phyloP scores from a whole-genome alignment of 1,140 invertebrate genomes.

The Gyrodactylus bullatarudis region DNA sequence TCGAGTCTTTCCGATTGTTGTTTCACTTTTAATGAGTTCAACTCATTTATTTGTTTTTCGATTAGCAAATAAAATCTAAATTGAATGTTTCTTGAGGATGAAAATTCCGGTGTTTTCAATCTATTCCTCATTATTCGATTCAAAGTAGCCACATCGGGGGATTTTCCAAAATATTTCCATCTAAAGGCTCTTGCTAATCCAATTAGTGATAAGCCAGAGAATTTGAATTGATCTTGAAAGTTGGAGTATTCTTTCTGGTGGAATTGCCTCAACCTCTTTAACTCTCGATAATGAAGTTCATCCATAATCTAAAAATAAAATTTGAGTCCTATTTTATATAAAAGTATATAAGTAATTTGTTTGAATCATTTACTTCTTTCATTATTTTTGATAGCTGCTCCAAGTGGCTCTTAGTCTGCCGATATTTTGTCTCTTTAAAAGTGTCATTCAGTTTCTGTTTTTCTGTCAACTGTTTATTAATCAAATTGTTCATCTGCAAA shows the following conservation, averaged over 20 bases:
- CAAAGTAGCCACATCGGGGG: no score
- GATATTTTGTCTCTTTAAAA: no score
- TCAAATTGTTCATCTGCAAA: no score
- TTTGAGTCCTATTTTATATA: neutral
- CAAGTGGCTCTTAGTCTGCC: no score
- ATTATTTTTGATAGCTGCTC: neutral
- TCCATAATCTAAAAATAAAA: neutral
- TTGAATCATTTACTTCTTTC: neutral
- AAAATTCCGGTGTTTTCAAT: no score
- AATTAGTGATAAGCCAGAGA: neutral
- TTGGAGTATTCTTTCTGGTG: neutral
- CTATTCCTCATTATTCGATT: no score
- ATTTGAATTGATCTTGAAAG: neutral
- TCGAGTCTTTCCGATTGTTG: no score
- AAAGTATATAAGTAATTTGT: neutral
- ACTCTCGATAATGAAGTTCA: neutral
- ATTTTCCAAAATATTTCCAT: neutral
- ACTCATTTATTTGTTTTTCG: no score
- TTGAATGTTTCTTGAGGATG: no score
- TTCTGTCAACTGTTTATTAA: neutral
- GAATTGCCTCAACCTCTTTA: neutral
- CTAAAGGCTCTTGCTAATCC: neutral
- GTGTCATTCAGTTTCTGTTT: neutral
- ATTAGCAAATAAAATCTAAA: no score
- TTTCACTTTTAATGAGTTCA: no score